These are phyloP conservation scores for Elephantulus edwardii DNA, from an alignment of 2,113 vertebrate species.

Conservation along the genomic window DNA sequence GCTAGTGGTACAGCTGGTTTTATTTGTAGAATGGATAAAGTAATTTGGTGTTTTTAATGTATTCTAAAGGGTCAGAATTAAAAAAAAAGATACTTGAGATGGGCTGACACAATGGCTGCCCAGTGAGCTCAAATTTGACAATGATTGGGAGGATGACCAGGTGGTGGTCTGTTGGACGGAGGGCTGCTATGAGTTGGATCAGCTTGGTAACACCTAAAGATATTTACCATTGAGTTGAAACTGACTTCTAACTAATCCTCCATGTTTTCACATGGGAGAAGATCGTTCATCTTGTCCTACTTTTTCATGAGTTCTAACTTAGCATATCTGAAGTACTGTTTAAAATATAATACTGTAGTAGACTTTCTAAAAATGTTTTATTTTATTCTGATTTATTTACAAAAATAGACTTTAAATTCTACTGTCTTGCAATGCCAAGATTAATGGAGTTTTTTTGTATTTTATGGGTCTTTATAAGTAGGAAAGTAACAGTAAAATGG, in stretches of 20 bases:
- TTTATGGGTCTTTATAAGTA: constrained; percentile 10
- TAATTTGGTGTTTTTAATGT: not conserved
- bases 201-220: not conserved
- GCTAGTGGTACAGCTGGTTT: not conserved
- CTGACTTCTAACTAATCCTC: no score
- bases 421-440: not conserved
- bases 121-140: not conserved
- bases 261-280: not conserved
- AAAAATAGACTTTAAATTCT: no score
- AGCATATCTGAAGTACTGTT: constrained; percentile 3
- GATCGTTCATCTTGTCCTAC: not conserved
- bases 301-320: constrained; percentile 1
- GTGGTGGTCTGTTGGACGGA: not conserved
- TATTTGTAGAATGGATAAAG: not conserved
- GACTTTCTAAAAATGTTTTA: no score
- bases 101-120: not conserved
- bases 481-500: not conserved
- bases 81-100: not conserved
- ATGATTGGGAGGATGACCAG: no score
- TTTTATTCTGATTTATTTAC: no score
- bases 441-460: not conserved
- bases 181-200: not conserved
- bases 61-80: no score
- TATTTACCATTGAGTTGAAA: no score
- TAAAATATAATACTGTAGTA: not conserved